Percentiles rank a stretch among this genome's conserved stretches.
Conservation (phyloP, 2,888 invertebrate species). For the Metallyticus violacea region DNA sequence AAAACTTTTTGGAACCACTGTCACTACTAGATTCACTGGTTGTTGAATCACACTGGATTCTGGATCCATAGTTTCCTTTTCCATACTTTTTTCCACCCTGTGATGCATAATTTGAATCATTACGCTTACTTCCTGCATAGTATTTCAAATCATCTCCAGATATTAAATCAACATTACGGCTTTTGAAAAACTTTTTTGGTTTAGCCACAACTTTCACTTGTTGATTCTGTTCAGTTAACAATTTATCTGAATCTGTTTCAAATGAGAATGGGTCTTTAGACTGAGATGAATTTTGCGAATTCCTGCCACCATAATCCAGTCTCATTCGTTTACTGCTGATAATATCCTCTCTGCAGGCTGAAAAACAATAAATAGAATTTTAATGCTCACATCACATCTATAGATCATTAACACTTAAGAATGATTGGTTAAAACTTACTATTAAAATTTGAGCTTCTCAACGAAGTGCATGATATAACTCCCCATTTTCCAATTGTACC, state of each 20-base stretch:
- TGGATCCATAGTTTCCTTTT: constrained; percentile 20
- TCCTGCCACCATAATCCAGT: constrained; percentile 45
- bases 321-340: constrained; percentile 43
- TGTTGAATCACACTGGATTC: background rate
- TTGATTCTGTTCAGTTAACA: background rate
- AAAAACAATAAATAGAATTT: constrained; percentile 21
- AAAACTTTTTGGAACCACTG: constrained; percentile 49
- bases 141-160: constrained; percentile 43
- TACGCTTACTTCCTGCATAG: constrained; percentile 27
- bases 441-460: constrained; percentile 67
- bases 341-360: constrained; percentile 44
- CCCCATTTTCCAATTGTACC: constrained; percentile 94
- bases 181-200: constrained; percentile 89
- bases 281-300: constrained; percentile 39
- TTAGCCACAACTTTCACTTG: constrained; percentile 58
- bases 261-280: constrained; percentile 47
- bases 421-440: constrained; percentile 15
- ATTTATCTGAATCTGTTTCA: constrained; percentile 40
- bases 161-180: constrained; percentile 60
- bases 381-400: background rate
- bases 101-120: constrained; percentile 20
- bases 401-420: background rate
- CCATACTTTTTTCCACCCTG: constrained; percentile 27
- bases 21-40: constrained; percentile 3
- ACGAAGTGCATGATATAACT: constrained; percentile 88